Evolutionary conservation across 2,888 invertebrate genomes (phyloP).

Genomic region (Cybosia mesomella): DNA sequence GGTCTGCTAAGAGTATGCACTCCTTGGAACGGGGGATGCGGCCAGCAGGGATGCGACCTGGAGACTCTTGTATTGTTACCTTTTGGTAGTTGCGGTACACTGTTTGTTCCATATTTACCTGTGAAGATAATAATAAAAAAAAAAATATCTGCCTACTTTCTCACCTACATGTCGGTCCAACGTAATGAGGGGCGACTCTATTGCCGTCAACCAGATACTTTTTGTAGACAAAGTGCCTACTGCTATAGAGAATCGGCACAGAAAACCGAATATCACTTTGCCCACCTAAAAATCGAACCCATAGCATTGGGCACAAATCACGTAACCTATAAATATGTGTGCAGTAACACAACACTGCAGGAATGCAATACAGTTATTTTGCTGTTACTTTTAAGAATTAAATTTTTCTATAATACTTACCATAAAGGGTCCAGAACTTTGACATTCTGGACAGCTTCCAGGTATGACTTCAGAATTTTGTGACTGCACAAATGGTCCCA

Average conservation of each 20-base stretch:
- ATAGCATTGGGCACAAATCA: too few relatives aligned
- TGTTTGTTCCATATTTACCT: constrained; percentile 99
- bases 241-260: too few relatives aligned
- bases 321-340: too few relatives aligned
- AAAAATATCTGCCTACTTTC: background rate
- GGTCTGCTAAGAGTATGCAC: constrained; percentile 96
- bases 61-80: constrained; percentile 98
- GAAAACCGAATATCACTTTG: too few relatives aligned
- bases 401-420: constrained; percentile 74
- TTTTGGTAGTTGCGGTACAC: constrained; percentile 99
- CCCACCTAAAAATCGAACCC: background rate
- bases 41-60: constrained; percentile 98
- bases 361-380: background rate
- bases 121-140: constrained; percentile 31
- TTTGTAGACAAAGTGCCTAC: too few relatives aligned
- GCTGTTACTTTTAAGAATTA: too few relatives aligned
- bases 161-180: too few relatives aligned
- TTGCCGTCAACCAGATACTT: too few relatives aligned
- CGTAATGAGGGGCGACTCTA: background rate
- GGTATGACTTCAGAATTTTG: constrained; percentile 98
- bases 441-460: constrained; percentile 99
- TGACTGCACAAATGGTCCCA: constrained; percentile 98
- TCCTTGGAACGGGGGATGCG: constrained; percentile 99
- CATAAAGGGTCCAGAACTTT: constrained; percentile 97
- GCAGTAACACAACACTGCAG: too few relatives aligned